Conservation (phyloP, 2,113 vertebrate species). For the Butorides virescens region DNA sequence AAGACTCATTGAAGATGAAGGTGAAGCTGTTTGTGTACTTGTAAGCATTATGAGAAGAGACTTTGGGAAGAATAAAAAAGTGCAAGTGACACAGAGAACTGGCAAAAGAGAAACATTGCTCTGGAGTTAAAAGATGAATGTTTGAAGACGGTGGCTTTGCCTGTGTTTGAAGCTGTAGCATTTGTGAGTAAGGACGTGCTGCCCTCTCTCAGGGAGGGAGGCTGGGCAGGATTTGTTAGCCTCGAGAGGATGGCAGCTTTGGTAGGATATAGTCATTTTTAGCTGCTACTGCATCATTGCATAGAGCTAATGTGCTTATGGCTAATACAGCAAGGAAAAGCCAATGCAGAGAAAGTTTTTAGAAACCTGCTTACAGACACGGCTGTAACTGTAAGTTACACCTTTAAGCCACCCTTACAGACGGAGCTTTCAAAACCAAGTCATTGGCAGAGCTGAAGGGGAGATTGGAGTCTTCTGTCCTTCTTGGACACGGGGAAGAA, state of each 20-base stretch:
- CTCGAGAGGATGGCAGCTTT: neutral
- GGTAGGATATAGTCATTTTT: neutral
- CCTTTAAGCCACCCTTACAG: neutral
- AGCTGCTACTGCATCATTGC: neutral
- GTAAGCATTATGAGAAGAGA: neutral
- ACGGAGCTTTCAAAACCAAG: neutral
- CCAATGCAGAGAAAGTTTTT: neutral
- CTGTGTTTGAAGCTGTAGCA: neutral
- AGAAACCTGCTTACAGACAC: neutral
- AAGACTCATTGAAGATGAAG: constrained; percentile 38
- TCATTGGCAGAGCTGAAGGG: neutral
- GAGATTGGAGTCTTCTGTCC: neutral
- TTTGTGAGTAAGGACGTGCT: neutral
- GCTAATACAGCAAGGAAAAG: neutral
- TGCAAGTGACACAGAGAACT: neutral
- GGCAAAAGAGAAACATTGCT: neutral
- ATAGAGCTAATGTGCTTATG: neutral
- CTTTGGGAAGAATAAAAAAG: neutral
- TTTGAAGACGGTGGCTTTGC: neutral
- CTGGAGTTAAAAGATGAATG: neutral
- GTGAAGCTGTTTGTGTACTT: constrained; percentile 6
- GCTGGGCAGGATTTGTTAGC: neutral
- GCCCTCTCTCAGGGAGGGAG: neutral
- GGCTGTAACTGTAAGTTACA: neutral
- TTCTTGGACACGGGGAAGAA: neutral